phyloP scores from a whole-genome alignment of 1,140 invertebrate genomes.

The Calliphora vicina region DNA sequence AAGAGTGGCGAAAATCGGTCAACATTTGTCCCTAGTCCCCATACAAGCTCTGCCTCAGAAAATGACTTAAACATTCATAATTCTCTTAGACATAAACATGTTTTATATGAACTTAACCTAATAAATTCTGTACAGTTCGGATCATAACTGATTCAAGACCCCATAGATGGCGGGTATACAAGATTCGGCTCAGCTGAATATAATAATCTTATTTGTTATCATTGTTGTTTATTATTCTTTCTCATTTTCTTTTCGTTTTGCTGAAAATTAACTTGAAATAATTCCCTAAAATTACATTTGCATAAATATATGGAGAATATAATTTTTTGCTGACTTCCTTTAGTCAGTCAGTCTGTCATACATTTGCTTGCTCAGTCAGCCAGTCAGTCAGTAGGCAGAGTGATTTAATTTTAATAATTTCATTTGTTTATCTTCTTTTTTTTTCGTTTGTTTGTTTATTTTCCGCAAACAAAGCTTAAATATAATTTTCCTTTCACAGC shows the following conservation, averaged over 20 bases:
- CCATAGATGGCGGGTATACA: no score
- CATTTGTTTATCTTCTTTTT: neutral
- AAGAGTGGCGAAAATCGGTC: no score
- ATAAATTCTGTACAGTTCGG: no score
- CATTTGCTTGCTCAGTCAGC: neutral
- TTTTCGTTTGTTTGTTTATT: slow-evolving; percentile 6
- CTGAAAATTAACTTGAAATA: neutral
- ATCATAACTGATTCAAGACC: no score
- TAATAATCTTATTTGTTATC: no score
- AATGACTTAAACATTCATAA: no score
- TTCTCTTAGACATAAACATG: no score
- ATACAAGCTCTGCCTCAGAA: no score
- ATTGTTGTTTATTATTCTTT: no score
- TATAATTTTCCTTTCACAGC: neutral
- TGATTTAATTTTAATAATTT: slow-evolving; percentile 6
- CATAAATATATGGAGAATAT: neutral
- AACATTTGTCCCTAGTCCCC: no score
- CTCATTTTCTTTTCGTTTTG: neutral
- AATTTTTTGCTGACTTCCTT: neutral
- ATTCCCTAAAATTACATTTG: neutral
- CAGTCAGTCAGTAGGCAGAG: neutral
- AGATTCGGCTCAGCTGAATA: no score
- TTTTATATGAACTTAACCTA: no score
- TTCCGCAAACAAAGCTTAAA: neutral
- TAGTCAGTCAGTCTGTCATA: neutral